A percentile compares a stretch with the other conserved stretches of the same genome.
Conservation (phyloP, 2,888 invertebrate species). For the Rhagonycha lutea region DNA sequence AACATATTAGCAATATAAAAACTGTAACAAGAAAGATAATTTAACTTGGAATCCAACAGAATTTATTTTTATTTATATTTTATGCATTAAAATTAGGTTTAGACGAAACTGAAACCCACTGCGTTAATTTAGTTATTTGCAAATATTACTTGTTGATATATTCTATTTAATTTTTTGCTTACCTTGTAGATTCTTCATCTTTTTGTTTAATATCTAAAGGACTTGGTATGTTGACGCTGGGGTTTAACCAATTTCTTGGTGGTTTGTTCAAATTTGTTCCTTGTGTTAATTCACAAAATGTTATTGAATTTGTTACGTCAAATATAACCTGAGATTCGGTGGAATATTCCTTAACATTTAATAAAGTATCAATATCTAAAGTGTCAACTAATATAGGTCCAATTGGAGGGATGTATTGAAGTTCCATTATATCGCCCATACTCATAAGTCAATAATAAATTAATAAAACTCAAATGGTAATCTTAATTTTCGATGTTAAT, state of each 20-base stretch:
- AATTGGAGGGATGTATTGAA: not conserved
- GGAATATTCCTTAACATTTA: not conserved
- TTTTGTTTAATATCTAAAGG: not conserved
- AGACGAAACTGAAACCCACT: no score
- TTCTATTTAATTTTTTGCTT: not conserved
- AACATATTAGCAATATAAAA: slow-evolving; percentile 94
- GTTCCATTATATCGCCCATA: no score
- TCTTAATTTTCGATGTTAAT: no score
- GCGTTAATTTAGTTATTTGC: no score
- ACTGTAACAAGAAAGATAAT: slow-evolving; percentile 58
- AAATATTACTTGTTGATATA: no score
- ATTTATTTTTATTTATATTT: no score
- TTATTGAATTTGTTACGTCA: not conserved
- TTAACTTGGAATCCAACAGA: no score
- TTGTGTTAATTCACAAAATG: not conserved
- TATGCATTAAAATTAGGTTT: no score
- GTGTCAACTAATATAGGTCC: not conserved
- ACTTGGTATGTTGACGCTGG: not conserved
- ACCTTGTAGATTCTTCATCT: not conserved
- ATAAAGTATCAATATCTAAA: not conserved
- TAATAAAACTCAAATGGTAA: no score
- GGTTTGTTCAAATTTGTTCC: not conserved
- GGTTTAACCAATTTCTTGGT: not conserved
- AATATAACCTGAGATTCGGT: not conserved
- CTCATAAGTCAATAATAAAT: no score